These are phyloP conservation scores for Huso huso DNA, from an alignment of 2,797 vertebrate species.

Conservation along the genomic window DNA sequence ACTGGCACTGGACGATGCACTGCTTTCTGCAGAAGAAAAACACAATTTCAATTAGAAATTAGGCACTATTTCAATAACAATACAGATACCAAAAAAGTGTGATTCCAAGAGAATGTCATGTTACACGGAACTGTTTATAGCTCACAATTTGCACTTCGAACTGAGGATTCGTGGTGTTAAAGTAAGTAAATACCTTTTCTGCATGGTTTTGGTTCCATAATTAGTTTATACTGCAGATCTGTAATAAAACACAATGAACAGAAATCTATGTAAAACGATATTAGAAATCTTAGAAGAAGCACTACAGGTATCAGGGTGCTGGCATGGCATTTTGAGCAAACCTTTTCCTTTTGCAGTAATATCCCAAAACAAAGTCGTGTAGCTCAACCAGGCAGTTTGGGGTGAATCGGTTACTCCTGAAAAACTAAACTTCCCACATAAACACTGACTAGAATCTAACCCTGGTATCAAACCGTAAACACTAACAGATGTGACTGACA, in stretches of 20 bases:
- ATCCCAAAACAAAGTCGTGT: no score
- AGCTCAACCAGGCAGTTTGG: no score
- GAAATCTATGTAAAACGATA: neutral
- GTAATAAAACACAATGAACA: slow-evolving; percentile 26
- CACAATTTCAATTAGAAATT: slow-evolving; percentile 3
- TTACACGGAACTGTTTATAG: neutral
- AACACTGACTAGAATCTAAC: no score
- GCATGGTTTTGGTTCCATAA: slow-evolving; percentile 57
- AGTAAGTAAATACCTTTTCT: slow-evolving; percentile 52
- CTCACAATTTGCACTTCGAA: neutral
- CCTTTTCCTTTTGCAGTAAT: no score
- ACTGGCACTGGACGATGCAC: neutral
- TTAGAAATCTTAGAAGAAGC: neutral
- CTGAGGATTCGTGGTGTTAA: neutral
- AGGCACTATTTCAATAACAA: neutral
- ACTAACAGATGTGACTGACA: no score
- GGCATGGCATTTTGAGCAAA: no score
- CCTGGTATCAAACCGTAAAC: no score
- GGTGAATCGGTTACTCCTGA: no score
- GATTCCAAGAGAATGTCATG: neutral
- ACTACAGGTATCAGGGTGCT: neutral
- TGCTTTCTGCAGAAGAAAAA: neutral
- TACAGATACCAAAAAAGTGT: neutral
- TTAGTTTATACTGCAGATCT: slow-evolving; percentile 73
- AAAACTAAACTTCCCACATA: no score